Conservation (phyloP, 2,797 vertebrate genomes). For the Trachurus trachurus region DNA sequence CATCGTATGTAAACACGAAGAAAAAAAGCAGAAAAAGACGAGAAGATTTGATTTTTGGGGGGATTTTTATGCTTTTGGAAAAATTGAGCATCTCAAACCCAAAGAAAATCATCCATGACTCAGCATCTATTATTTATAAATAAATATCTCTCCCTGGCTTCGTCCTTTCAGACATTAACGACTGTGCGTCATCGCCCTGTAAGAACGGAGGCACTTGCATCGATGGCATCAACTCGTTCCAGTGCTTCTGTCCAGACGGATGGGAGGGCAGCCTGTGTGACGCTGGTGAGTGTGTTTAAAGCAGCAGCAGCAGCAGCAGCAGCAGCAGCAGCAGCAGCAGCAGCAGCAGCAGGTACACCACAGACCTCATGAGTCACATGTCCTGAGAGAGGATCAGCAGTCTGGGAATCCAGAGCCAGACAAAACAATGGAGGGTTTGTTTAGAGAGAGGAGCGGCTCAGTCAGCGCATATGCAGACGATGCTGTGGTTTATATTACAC, state of each 20-base stretch:
- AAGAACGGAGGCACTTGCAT: conserved; percentile 95
- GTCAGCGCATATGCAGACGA: conserved; percentile 47
- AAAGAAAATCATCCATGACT: not conserved
- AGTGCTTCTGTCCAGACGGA: conserved; percentile 93
- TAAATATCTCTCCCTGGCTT: not conserved
- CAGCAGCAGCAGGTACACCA: not conserved
- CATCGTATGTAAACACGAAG: no score
- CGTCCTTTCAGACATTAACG: conserved; percentile 90
- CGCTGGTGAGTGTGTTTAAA: conserved; percentile 85
- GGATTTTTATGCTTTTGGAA: not conserved
- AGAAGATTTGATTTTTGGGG: no score
- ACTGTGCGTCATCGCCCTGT: conserved; percentile 92
- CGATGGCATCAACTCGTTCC: conserved; percentile 92
- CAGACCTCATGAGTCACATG: conserved; percentile 33
- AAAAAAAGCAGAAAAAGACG: no score
- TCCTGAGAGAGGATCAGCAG: conserved; percentile 24
- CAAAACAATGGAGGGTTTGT: conserved; percentile 37
- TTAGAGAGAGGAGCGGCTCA: not conserved
- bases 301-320: no score
- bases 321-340: no score
- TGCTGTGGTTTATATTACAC: conserved; percentile 4
- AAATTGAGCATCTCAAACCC: accelerated
- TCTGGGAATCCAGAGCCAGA: conserved; percentile 13
- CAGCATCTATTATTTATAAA: no score
- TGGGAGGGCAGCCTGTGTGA: conserved; percentile 95